Evolutionary conservation across 2,797 vertebrate species (phyloP), one percentile per base, ranked within the genome.

Genomic region (Oreortyx pictus): DNA sequence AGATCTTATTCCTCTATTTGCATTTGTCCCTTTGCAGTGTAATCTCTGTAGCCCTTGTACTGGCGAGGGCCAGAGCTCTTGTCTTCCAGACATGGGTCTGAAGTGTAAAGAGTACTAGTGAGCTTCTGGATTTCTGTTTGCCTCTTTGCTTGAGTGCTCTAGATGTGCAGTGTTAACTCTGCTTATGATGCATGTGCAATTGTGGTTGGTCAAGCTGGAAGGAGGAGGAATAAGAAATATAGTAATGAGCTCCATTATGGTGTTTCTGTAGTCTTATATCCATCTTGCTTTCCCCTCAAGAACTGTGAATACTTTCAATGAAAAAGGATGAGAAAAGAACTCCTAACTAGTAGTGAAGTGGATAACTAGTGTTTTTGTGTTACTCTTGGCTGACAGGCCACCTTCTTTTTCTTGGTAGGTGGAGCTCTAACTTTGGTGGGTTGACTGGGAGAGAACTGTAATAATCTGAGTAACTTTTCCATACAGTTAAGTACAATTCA

Each of bases 371-470:
- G 23, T 0, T 0, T 16, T 0, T 47, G 15, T n/a, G 15, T 15
- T 83, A 60, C 56, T 67, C 64, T 19, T 77, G 47, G 57, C 44
- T 85, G 70, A 76, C 43, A 89, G 73, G 83, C 31, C 7, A 0
- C 72, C 88, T 82, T 6, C 86, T 89, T 89, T 87, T 92, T 90
- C 82, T 94, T 93, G 93, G 75, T 91, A 75, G 93, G 62, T 93
- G 90, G 94, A 94, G 87, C 92, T 59, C 35, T 93, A 89, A 83
- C 73, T 93, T 93, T 76, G 60, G 43, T 86, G 56, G 50, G 62
- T 91, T 54, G 86, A 77, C 67, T 91, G 54, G 37, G 52, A 93
- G 74, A 91, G 86, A 84, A 76, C 43, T 82, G 1, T 86, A 82
- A 52, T 19, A 90, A 52, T 75, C 90, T 49, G 72, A 88, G 72